phyloP scores from a whole-genome alignment of 2,797 vertebrate genomes.

The Alca torda region DNA sequence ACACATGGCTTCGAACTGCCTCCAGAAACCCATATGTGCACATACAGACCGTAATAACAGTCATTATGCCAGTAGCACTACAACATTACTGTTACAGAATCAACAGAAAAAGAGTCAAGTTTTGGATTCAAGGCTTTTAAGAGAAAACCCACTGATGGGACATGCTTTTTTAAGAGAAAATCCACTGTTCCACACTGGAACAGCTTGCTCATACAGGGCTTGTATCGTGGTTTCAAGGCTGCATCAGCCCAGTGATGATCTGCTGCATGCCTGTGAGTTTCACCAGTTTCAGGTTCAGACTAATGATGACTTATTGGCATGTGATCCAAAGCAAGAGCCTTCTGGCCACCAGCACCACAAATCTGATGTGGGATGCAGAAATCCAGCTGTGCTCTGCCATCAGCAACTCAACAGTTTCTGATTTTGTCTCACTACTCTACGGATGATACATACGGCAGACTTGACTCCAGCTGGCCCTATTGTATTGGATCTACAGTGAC shows the following conservation, averaged over 20 bases:
- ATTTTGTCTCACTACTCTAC: neutral
- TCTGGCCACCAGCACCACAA: neutral
- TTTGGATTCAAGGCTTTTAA: neutral
- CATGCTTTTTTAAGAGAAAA: neutral
- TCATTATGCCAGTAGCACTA: neutral
- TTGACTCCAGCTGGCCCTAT: constrained; percentile 65
- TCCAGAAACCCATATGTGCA: constrained; percentile 38
- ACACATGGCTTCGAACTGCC: constrained; percentile 19
- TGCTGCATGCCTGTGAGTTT: rapidly evolving
- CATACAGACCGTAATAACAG: neutral
- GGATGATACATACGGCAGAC: constrained; percentile 35
- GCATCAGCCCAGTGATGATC: rapidly evolving
- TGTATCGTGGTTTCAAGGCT: rapidly evolving
- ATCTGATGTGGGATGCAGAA: rapidly evolving
- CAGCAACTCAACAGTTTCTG: neutral
- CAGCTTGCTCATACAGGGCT: rapidly evolving
- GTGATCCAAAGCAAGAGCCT: neutral
- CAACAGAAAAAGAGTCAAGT: neutral
- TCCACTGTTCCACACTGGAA: rapidly evolving
- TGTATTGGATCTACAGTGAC: constrained; percentile 55
- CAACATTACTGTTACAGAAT: neutral
- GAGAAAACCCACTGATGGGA: neutral
- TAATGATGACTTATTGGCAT: rapidly evolving
- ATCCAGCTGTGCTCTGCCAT: constrained; percentile 28
- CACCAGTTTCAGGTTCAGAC: rapidly evolving